Conservation (phyloP, 2,797 vertebrate species). For the Melanotaenia boesemani region DNA sequence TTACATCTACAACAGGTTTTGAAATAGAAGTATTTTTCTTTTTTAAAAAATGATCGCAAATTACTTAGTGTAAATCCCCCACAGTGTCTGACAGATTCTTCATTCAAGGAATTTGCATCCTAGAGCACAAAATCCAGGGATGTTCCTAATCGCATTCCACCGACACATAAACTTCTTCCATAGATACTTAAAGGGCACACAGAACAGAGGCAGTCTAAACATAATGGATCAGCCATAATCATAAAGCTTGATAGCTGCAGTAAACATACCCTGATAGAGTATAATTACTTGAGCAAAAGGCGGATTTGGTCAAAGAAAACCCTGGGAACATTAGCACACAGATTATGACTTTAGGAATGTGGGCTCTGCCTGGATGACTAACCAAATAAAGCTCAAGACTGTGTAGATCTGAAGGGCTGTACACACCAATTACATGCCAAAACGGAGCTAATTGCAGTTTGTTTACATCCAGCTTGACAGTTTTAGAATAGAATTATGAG, state of each 20-base stretch:
- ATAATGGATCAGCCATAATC: conserved; percentile 8
- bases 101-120: not conserved
- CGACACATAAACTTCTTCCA: not conserved
- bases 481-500: not conserved
- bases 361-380: not conserved
- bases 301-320: not conserved
- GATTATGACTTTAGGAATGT: not conserved
- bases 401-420: not conserved
- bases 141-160: conserved; percentile 27
- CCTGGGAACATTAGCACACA: not conserved
- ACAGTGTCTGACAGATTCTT: not conserved
- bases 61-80: not conserved
- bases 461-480: not conserved
- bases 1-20: not conserved
- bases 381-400: not conserved
- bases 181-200: conserved; percentile 6
- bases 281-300: not conserved
- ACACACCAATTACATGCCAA: not conserved
- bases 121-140: not conserved
- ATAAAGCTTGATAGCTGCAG: not conserved
- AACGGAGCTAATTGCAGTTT: conserved; percentile 1
- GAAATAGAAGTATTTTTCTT: not conserved
- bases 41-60: not conserved
- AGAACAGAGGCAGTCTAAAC: not conserved
- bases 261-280: not conserved